phyloP scores from a whole-genome alignment of 2,113 vertebrate species.

The Macrotis lagotis region DNA sequence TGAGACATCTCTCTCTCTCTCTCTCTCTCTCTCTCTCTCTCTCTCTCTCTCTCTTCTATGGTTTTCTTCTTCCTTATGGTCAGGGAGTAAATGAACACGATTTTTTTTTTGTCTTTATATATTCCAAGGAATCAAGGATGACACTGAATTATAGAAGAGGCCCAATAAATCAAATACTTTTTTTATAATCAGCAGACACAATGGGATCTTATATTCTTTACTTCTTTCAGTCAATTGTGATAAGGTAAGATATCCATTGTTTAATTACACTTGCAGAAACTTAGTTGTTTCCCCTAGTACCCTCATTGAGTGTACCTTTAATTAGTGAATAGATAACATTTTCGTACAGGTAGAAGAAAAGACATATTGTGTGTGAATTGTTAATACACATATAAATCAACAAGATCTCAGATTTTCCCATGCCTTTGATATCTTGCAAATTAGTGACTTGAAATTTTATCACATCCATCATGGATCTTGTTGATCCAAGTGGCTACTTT shows the following conservation, averaged over 20 bases:
- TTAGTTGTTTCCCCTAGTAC: neutral
- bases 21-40: no score
- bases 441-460: neutral
- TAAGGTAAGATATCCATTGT: neutral
- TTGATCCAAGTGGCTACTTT: neutral
- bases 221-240: neutral
- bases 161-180: neutral
- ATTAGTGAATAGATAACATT: neutral
- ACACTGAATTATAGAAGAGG: neutral
- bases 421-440: neutral
- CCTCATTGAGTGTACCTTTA: neutral
- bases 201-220: neutral
- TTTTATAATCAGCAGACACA: neutral
- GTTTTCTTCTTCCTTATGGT: neutral
- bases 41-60: no score
- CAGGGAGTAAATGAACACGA: neutral
- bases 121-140: neutral
- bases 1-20: no score
- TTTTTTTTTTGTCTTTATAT: neutral
- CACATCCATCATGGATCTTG: neutral
- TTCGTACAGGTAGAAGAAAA: neutral
- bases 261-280: neutral
- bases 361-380: neutral
- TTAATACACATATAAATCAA: neutral
- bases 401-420: neutral